phyloP scores from a whole-genome alignment of 2,888 invertebrate genomes.

The Aradus depressus region DNA sequence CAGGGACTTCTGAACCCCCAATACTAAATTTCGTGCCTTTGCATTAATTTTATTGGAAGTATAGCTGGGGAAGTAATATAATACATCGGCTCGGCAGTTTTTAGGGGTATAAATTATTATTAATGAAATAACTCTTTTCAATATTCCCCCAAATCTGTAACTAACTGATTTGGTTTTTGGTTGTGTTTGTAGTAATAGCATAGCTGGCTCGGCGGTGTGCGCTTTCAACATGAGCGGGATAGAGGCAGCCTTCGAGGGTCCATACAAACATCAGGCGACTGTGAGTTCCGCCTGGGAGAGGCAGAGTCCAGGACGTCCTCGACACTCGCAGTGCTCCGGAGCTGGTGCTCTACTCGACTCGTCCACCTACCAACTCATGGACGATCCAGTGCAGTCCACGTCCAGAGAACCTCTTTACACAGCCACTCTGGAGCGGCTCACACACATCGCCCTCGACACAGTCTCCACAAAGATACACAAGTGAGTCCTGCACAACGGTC shows the following conservation, averaged over 20 bases:
- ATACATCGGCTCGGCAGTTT: too few species aligned
- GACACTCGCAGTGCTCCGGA: conserved; percentile 23
- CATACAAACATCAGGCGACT: conserved; percentile 72
- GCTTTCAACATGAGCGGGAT: conserved; percentile 77
- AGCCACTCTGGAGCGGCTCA: conserved; percentile 55
- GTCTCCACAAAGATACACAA: conserved; percentile 58
- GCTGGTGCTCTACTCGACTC: conserved; percentile 35
- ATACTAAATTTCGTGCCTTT: neutral
- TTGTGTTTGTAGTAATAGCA: conserved; percentile 54
- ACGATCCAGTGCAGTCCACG: conserved; percentile 67
- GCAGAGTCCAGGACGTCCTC: conserved; percentile 20
- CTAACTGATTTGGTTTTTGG: conserved; percentile 3
- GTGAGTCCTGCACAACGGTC: conserved; percentile 30
- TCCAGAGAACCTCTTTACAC: conserved; percentile 58
- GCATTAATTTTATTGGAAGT: neutral
- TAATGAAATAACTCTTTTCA: neutral
- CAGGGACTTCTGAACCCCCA: too few species aligned
- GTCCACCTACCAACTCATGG: conserved; percentile 71
- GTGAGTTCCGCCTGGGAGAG: conserved; percentile 68
- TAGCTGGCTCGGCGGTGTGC: conserved; percentile 85
- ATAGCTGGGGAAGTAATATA: neutral
- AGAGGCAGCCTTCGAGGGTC: conserved; percentile 67
- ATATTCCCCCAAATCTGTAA: too few species aligned
- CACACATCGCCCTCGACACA: conserved; percentile 71
- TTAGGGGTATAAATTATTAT: neutral